Evolutionary conservation across 64 coral and sea anemone genomes (phyloP), one percentile per base, ranked within the genome.

Genomic region (Stichodactyla mertensii): DNA sequence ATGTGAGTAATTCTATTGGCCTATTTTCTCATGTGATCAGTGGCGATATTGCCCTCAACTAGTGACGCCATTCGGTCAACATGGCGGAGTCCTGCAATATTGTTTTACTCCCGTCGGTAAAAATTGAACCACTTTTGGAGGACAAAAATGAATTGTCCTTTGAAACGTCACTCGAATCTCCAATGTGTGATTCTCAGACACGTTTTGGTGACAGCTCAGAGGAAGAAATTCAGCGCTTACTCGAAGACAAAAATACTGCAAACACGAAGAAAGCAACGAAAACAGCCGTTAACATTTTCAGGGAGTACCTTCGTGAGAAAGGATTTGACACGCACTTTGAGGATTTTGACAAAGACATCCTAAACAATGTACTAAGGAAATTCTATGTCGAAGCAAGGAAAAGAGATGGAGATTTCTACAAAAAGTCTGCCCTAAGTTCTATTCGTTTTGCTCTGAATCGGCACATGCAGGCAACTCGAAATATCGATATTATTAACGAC

Each of bases 321-420:
- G 91, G 94, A 60, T 84, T 92, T 20, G 94, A 95, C 84, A 86
- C 90, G 18, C 86, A 85, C 74, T 93, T 97, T 79, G 91, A 97
- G 61, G 83, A 84, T 55, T 80, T 88, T 61, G 88, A 93, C 62
- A 97, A 91, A 67, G 66, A 52, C n/a, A 51, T 78, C 4, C 80
- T 97, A 9, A 93, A 93, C 77, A 87, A 89, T 36, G 52, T 97
- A 19, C 83, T 97, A 51, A 88, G 88, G 62, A 97, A 93, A 82
- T 97, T 97, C 85, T 97, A 97, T 80, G 94, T 93, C 16, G 94
- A 97, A 64, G 94, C 94, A 51, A 85, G 94, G 7, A 97, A 97
- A 74, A 93, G 88, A 86, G 92, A 97, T 79, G 94, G 94, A 28
- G 91, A 97, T 74, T 97, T 93, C 71, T 97, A 97, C 81, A 93